Base-by-base conservation (phyloP, 2,888 invertebrate species). In the Laothoe populi region DNA sequence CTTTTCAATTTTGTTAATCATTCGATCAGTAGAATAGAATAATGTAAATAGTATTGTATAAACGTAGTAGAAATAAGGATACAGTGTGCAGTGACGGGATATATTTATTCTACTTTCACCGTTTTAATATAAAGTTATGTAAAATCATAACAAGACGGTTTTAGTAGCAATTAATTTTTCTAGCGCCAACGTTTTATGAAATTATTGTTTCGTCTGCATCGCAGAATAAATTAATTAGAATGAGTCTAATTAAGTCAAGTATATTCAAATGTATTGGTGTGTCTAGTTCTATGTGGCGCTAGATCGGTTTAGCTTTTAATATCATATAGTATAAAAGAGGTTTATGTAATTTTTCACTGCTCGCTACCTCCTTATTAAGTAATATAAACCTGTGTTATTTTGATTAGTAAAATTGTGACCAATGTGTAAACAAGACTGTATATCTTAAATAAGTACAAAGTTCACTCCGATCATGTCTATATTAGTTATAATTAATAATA, bases 401-500 rank as follows among this genome's bases (percentile, higher is more conserved):
- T 64, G 38, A 65, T 63, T 63, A 75, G 74, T 73, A 67, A 71
- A 79, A 70, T 76, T 83, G 82, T 85, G 91, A 91, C 91, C 91
- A 91, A 91, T 86, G 76, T 81, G 70, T 81, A 86, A 84, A 86
- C 81, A 88, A 91, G 91, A 91, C 91, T 91, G 89, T 87, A 80
- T 74, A 74, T 80, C 78, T 82, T 81, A 78, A 80, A 74, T 90
- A 84, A 90, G 91, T 92, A 90, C 90, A 90, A 79, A 60, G 48
- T 60, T 60, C 60, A 48, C 21, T 48, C 48, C 60, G 48, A 60
- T 60, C 40, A 70, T 60, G 65, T 70, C 66, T 66, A 63, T 71
- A 71, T 67, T 63, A 63, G 58, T 69, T 64, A 62, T 64, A 67
- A 63, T 58, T 59, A 68, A 65, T 16, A 16, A 49, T n/a, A n/a